Evolutionary conservation across 2,888 invertebrate genomes (phyloP), one percentile per base, ranked within the genome.

Genomic region (Oeneis ivallda): DNA sequence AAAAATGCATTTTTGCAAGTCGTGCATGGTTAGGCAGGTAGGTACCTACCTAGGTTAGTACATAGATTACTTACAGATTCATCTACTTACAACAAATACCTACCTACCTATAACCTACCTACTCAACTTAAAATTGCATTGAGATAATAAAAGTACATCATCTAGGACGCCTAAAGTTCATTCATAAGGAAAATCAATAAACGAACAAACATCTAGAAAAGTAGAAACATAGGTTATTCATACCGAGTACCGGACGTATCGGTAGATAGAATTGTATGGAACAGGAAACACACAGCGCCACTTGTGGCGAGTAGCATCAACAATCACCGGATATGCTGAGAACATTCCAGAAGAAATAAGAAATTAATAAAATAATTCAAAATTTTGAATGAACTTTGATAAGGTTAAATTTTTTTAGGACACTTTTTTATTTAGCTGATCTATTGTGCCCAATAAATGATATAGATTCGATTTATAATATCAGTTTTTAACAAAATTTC

Each of bases 321-420:
- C 75, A 81, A 41, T 53, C 37, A 69, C 76, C 82, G 91, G 91
- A 91, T 73, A 74, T 70, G 11, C 53, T n/a, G 47, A 3, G 89
- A 90, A 89, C 65, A 69, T 89, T 91, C 91, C 78, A 82, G 91
- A 76, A 53, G 43, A 66, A 69, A 41, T 66, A 4, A 4, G 43
- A 58, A 57, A 65, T 61, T 62, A n/a, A 4, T 5, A 15, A 15
- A 75, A 71, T 72, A 68, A 32, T 19, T 2, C 19, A 26, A 6
- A 59, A 71, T 75, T 69, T 37, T 76, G 58, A 69, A 75, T 76
- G 39, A 62, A 75, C 72, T 19, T 5, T 5, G 10, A 13, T 26
- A 39, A 26, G 6, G 34, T 61, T 15, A 39, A 43, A 2, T 2
- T 17, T 60, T 62, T 11, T 15, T 8, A 52, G 0, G 13, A 19